Evolutionary conservation across 2,888 invertebrate genomes (phyloP).

Genomic region (Lasioglossum figueresi): DNA sequence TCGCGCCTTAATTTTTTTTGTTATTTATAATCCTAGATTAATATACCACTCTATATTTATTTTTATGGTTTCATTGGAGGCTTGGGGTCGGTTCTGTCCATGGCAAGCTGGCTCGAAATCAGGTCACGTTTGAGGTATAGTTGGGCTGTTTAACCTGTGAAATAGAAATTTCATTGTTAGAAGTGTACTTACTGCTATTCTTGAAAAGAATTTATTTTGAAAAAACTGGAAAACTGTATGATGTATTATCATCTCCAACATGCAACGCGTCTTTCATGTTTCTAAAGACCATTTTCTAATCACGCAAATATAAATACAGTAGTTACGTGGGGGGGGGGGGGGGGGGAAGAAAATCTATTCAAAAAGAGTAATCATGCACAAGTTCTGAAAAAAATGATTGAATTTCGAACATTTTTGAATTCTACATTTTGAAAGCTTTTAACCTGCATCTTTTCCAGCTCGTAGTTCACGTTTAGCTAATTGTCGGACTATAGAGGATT

Average conservation of each 20-base stretch:
- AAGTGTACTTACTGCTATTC: not conserved
- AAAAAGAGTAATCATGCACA: not conserved
- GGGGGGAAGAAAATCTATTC: not conserved
- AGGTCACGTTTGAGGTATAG: slow-evolving; percentile 74
- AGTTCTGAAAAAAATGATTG: not conserved
- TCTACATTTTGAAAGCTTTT: not conserved
- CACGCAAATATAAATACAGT: not conserved
- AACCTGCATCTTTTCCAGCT: not conserved
- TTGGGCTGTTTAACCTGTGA: slow-evolving; percentile 74
- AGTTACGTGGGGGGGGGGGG: not conserved
- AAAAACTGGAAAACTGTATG: not conserved
- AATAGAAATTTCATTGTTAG: slow-evolving; percentile 6
- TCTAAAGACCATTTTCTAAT: not conserved
- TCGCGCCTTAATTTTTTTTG: slow-evolving; percentile 59
- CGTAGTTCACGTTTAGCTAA: not conserved
- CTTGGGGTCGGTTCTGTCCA: slow-evolving; percentile 78
- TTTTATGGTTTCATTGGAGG: slow-evolving; percentile 74
- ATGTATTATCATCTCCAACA: not conserved
- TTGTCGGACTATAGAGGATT: not conserved
- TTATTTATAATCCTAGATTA: slow-evolving; percentile 72
- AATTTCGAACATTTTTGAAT: not conserved
- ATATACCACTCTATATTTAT: slow-evolving; percentile 75
- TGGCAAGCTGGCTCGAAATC: slow-evolving; percentile 79
- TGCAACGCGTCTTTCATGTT: not conserved
- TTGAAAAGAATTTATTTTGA: not conserved